These are phyloP conservation scores for Fringilla coelebs DNA, from an alignment of 2,797 vertebrate genomes.

Conservation along the genomic window DNA sequence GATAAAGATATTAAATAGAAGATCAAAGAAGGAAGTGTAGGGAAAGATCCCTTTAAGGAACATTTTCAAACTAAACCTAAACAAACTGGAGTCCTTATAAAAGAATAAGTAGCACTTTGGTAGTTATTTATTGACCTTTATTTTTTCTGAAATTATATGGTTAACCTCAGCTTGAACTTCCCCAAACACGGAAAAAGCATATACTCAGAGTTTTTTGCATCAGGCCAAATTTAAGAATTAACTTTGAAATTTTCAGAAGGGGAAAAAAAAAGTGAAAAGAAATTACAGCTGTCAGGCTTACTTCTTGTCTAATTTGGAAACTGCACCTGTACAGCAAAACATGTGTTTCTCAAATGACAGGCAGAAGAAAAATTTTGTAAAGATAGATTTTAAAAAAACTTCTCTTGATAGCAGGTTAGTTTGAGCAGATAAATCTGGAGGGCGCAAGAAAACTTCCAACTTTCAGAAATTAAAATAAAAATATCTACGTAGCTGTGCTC, in stretches of 20 bases:
- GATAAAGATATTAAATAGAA: constrained; percentile 13
- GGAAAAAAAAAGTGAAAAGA: neutral
- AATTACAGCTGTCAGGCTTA: neutral
- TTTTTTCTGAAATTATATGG: neutral
- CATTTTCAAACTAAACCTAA: neutral
- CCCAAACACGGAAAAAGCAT: neutral
- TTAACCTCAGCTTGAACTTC: constrained; percentile 38
- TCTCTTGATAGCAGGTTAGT: neutral
- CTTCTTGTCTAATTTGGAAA: neutral
- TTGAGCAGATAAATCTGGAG: neutral
- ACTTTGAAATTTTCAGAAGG: neutral
- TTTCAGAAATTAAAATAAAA: neutral
- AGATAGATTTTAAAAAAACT: neutral
- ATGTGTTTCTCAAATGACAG: neutral
- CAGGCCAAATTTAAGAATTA: neutral
- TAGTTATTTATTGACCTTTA: constrained; percentile 35
- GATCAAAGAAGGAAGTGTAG: constrained; percentile 1
- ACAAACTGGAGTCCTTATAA: neutral
- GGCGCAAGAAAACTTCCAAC: neutral
- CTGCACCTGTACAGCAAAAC: neutral
- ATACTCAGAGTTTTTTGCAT: neutral
- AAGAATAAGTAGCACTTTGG: neutral
- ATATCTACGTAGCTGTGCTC: neutral
- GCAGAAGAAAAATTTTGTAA: neutral
- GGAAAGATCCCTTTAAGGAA: neutral